Evolutionary conservation across 2,888 invertebrate genomes (phyloP), one percentile per base, ranked within the genome.

Genomic region (Cheilosia pagana): DNA sequence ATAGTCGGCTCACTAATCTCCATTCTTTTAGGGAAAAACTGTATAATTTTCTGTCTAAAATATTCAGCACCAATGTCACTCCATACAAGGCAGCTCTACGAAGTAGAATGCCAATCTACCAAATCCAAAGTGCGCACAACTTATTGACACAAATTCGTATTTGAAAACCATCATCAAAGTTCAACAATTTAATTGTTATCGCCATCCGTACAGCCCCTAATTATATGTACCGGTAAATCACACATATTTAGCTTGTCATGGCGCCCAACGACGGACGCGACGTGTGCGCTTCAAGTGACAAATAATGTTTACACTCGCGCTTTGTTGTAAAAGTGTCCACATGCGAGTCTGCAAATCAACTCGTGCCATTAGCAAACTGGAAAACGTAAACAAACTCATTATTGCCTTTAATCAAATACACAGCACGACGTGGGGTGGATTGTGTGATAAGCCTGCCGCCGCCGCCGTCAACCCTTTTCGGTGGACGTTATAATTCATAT

Each of bases 1-100:
- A 91, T 88, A 43, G 89, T 90, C 6, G 89, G 71, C 63, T 91
- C 89, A 1, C 90, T 89, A 48, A 92, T 90, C 87, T 92, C 92
- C 92, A 92, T 92, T 43, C 41, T 70, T 53, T n/a, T 19, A 25
- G 2, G 28, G 8, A 0, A 28, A 50, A 23, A 35, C 25, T 65
- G 12, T 43, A 8, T 41, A 21, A 10, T 39, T 12, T 23, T 7
- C n/a, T 1, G 16, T 31, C 1, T 2, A 3, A 59, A 14, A 41
- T 10, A 41, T 10, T 41, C 25, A 16, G 41, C 19, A 48, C 10
- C 23, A 23, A 35, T 50, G 21, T 25, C 25, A 41, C 28, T 21
- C 57, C 55, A n/a, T 8, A 19, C 39, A 14, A 25, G 10, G 2
- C 60, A 28, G 31, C 55, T 57, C 35, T 39, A n/a, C 21, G 39